A percentile compares a stretch with the other conserved stretches of the same genome.
phyloP scores from a whole-genome alignment of 1,140 invertebrate genomes.

The Polypedilum vanderplanki region DNA sequence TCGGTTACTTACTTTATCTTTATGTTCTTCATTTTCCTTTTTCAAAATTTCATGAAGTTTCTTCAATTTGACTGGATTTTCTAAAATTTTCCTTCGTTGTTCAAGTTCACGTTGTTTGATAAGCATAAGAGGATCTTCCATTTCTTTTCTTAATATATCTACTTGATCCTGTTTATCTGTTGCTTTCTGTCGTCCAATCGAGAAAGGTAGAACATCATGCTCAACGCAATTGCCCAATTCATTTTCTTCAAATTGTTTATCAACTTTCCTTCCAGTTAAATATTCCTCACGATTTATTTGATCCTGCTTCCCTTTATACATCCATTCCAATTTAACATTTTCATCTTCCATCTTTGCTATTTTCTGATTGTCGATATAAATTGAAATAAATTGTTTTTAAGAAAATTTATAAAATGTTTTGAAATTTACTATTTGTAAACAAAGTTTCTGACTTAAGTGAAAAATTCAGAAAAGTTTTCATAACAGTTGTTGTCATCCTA shows the following conservation, averaged over 20 bases:
- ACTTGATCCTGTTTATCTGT: constrained; percentile 55
- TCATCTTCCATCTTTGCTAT: constrained; percentile 42
- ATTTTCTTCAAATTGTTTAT: constrained; percentile 71
- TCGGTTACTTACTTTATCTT: constrained; percentile 42
- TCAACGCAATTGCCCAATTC: constrained; percentile 60
- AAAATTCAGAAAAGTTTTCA: neutral
- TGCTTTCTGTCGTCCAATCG: constrained; percentile 48
- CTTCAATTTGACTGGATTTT: constrained; percentile 86
- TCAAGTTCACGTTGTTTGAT: constrained; percentile 83
- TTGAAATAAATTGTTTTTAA: neutral
- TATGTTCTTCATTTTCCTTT: constrained; percentile 49
- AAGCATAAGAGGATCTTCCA: constrained; percentile 81
- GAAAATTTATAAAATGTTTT: neutral
- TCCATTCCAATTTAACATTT: constrained; percentile 75
- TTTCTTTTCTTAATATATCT: constrained; percentile 71
- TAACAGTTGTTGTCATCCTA: neutral
- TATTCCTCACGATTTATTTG: constrained; percentile 77
- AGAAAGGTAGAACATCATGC: constrained; percentile 68
- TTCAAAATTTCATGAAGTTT: constrained; percentile 70
- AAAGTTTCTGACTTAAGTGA: neutral
- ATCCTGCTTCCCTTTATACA: constrained; percentile 63
- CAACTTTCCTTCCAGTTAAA: constrained; percentile 77
- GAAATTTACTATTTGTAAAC: neutral
- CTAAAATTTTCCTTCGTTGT: constrained; percentile 65
- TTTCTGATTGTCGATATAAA: neutral